These are phyloP conservation scores for Dendroctonus valens DNA, from an alignment of 1,140 invertebrate genomes.

Conservation along the genomic window DNA sequence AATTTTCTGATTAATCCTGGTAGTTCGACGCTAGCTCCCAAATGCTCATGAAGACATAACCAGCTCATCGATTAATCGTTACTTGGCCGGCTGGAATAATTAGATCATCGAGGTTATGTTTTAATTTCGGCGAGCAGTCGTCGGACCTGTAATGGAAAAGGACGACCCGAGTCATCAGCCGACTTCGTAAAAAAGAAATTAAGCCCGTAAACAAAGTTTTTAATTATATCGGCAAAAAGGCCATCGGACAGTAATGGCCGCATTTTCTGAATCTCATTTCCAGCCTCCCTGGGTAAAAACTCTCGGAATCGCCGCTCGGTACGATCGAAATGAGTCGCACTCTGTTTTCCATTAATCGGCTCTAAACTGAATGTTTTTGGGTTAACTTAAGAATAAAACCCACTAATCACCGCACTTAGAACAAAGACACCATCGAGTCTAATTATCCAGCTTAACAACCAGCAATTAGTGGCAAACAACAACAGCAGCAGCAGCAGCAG, in stretches of 20 bases:
- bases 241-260: slow-evolving; percentile 24
- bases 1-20: no score
- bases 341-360: not conserved
- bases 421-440: not conserved
- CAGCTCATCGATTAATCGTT: slow-evolving; percentile 17
- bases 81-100: slow-evolving; percentile 17
- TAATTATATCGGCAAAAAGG: slow-evolving; percentile 28
- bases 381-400: not conserved
- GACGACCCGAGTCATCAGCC: slow-evolving; percentile 21
- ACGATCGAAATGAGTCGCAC: not conserved
- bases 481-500: no score
- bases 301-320: not conserved
- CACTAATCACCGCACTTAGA: not conserved
- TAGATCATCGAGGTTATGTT: slow-evolving; percentile 27
- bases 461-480: slow-evolving; percentile 11
- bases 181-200: slow-evolving; percentile 20
- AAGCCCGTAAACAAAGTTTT: slow-evolving; percentile 27
- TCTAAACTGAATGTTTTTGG: not conserved
- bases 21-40: no score
- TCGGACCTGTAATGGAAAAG: slow-evolving; percentile 17
- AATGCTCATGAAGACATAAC: slow-evolving; percentile 23
- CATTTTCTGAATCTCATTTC: slow-evolving; percentile 12
- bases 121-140: slow-evolving; percentile 14
- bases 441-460: not conserved
- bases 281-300: not conserved